These are phyloP conservation scores for Corbicula japonica DNA, from an alignment of 2,888 invertebrate genomes.

Conservation along the genomic window DNA sequence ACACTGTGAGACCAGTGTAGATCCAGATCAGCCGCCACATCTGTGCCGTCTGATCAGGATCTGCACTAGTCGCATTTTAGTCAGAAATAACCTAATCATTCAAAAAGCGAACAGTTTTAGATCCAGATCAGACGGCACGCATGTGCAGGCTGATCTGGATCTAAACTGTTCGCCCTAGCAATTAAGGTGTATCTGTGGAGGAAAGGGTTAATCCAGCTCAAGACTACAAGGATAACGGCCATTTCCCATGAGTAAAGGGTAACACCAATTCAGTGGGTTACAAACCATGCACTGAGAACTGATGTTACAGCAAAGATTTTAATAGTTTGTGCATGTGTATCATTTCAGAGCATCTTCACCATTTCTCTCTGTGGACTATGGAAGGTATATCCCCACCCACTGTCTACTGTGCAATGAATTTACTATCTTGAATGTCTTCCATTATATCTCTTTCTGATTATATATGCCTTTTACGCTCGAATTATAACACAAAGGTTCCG, in stretches of 20 bases:
- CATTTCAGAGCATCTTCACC: slow-evolving; percentile 68
- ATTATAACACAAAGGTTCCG: not conserved
- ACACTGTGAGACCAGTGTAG: no score
- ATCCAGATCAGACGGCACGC: no score
- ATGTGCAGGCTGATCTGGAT: not conserved
- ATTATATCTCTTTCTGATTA: not conserved
- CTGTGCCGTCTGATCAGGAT: no score
- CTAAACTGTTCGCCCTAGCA: not conserved
- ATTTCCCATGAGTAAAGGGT: not conserved
- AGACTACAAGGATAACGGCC: not conserved
- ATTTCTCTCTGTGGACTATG: slow-evolving; percentile 64
- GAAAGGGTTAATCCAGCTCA: not conserved
- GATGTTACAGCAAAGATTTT: slow-evolving; percentile 25
- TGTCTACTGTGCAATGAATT: slow-evolving; percentile 3
- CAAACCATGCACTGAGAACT: slow-evolving; percentile 3
- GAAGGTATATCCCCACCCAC: slow-evolving; percentile 54
- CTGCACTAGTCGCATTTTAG: no score
- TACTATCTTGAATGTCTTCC: not conserved
- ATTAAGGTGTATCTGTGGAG: slow-evolving; percentile 1
- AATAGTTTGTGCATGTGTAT: slow-evolving; percentile 60
- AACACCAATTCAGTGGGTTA: not conserved
- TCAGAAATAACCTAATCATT: no score
- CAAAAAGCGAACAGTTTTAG: no score
- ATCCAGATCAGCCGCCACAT: no score
- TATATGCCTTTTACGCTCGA: not conserved